These are phyloP conservation scores for Emydura subglobosa DNA, from an alignment of 2,113 vertebrate species.

Conservation along the genomic window DNA sequence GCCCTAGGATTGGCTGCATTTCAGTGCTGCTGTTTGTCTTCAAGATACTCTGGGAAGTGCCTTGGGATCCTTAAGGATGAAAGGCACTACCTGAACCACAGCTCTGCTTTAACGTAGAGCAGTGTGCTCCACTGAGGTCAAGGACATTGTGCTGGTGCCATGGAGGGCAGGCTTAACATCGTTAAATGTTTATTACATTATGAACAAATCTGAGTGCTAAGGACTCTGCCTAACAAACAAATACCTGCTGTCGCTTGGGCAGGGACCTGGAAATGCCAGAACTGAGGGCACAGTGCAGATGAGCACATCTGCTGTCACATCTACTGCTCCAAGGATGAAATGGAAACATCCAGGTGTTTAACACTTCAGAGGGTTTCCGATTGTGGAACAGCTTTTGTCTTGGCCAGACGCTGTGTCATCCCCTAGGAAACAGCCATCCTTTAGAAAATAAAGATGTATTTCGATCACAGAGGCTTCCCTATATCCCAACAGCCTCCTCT, in stretches of 20 bases:
- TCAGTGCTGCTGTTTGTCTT: not conserved
- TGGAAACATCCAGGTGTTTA: constrained; percentile 55
- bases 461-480: constrained; percentile 61
- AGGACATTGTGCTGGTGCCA: not conserved
- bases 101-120: not conserved
- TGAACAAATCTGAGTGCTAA: not conserved
- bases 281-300: not conserved
- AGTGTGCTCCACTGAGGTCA: accelerated
- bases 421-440: constrained; percentile 70
- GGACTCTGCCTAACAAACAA: not conserved
- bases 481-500: not conserved
- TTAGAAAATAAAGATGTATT: constrained; percentile 64
- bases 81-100: not conserved
- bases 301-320: not conserved
- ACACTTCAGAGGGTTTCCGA: constrained; percentile 62
- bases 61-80: not conserved
- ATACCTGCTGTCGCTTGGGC: not conserved
- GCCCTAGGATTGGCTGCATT: not conserved
- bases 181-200: not conserved
- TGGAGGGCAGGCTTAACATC: not conserved
- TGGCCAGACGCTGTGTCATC: constrained; percentile 57
- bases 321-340: not conserved
- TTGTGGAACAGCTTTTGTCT: constrained; percentile 58
- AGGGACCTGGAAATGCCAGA: not conserved
- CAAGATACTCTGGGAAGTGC: not conserved